Conservation (phyloP, 2,888 invertebrate species). For the Allophyes oxyacanthae region DNA sequence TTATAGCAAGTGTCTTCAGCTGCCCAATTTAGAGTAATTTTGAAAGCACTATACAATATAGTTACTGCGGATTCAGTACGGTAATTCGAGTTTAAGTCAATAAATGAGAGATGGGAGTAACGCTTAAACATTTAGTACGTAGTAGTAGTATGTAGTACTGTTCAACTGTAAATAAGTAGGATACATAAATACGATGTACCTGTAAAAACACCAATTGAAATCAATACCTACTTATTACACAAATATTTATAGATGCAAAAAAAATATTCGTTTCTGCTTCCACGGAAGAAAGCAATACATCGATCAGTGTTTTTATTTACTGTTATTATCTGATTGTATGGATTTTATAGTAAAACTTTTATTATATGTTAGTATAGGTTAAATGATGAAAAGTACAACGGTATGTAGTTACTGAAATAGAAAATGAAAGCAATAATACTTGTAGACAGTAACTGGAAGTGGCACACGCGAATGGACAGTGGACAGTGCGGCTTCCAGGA, state of each 20-base stretch:
- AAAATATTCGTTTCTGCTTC: slow-evolving; percentile 21
- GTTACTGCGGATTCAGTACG: slow-evolving; percentile 39
- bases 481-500: slow-evolving; percentile 6
- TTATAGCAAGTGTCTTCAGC: slow-evolving; percentile 66
- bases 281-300: slow-evolving; percentile 22
- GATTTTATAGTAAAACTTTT: slow-evolving; percentile 37
- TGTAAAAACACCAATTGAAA: slow-evolving; percentile 44
- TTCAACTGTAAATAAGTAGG: slow-evolving; percentile 47
- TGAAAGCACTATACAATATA: slow-evolving; percentile 40
- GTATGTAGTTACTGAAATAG: slow-evolving; percentile 46
- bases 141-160: slow-evolving; percentile 28
- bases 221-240: slow-evolving; percentile 41
- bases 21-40: slow-evolving; percentile 56
- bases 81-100: slow-evolving; percentile 28
- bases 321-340: slow-evolving; percentile 19
- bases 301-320: slow-evolving; percentile 17
- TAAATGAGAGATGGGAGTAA: slow-evolving; percentile 38
- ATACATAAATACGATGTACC: slow-evolving; percentile 45
- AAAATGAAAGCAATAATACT: slow-evolving; percentile 46
- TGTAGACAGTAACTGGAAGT: slow-evolving; percentile 31
- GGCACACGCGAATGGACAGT: neutral
- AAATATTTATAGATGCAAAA: slow-evolving; percentile 12
- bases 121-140: slow-evolving; percentile 29
- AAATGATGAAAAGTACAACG: slow-evolving; percentile 48
- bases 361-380: slow-evolving; percentile 41